Evolutionary conservation across 2,888 invertebrate species (phyloP), one percentile per base, ranked within the genome.

Genomic region (Muschampia plurimacula): DNA sequence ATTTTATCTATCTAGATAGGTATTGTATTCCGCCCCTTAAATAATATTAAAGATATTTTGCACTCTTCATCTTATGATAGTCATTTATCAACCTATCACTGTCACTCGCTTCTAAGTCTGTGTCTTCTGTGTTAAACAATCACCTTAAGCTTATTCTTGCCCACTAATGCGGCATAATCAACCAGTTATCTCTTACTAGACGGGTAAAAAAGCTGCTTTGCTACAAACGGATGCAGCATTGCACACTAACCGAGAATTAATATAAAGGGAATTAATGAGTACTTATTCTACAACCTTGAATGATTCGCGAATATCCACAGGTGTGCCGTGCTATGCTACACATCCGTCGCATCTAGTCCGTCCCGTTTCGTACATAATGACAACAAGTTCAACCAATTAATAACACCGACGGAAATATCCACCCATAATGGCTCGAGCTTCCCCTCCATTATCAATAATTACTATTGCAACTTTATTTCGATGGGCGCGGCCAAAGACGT

Each of bases 361-460:
- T 87, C 88, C 82, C 80, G 88, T 86, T 85, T 79, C 77, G 74
- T 78, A 84, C 80, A 57, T 83, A 64, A 64, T 44, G 41, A 80
- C 79, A 84, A 86, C 86, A 81, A 87, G 86, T 85, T 83, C 82
- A 78, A 86, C 88, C 87, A 89, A 90, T 88, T 89, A 89, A 86
- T 86, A 83, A 81, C 77, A 74, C 79, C 84, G 81, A 85, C 91
- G 93, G 93, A 93, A 88, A 90, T 85, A 89, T 88, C 90, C 89
- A 86, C 91, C 91, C 89, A 91, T 91, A 86, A 87, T 85, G 82
- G 83, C 76, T 69, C 81, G 77, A 81, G 84, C 88, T 88, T 90
- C 91, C 89, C 88, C 84, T 90, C 83, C 84, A 89, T 90, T 90
- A 90, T 89, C 89, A 89, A 88, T 92, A 92, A 90, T 89, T 88